These are phyloP conservation scores for Drosophila insularis DNA, from an alignment of 1,140 invertebrate genomes.

Conservation along the genomic window DNA sequence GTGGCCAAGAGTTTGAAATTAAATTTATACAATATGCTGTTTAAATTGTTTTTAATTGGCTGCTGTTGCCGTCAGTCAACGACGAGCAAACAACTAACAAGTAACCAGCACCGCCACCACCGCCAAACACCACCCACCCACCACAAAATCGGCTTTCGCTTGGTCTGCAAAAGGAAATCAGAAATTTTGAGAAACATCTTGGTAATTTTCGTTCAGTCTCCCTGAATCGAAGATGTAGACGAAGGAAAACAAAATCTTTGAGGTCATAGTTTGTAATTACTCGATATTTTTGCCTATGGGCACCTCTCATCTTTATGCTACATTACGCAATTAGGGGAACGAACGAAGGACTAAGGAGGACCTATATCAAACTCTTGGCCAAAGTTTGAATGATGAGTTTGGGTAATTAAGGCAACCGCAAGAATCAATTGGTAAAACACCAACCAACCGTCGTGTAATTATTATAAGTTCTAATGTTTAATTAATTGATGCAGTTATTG, in stretches of 20 bases:
- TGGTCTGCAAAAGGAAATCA: conserved; percentile 61
- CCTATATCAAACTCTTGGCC: conserved; percentile 23
- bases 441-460: conserved; percentile 9
- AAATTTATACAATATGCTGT: conserved; percentile 62
- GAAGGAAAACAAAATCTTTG: conserved; percentile 6
- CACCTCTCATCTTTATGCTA: conserved; percentile 38
- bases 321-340: conserved; percentile 22
- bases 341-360: neutral
- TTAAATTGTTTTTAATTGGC: conserved; percentile 73
- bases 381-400: conserved; percentile 28
- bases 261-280: conserved; percentile 57
- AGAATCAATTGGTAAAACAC: conserved; percentile 24
- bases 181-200: conserved; percentile 40
- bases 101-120: neutral
- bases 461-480: conserved; percentile 43
- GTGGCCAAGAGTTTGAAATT: conserved; percentile 48
- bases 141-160: conserved; percentile 28
- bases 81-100: neutral
- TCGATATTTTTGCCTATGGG: conserved; percentile 47
- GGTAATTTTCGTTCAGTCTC: neutral
- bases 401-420: conserved; percentile 59
- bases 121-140: neutral
- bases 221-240: neutral
- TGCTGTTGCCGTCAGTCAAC: conserved; percentile 10
- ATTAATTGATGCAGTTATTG: conserved; percentile 59